A percentile compares a stretch with the other conserved stretches of the same genome.
Evolutionary conservation across 2,888 invertebrate genomes (phyloP).

Genomic region (Cancer borealis): DNA sequence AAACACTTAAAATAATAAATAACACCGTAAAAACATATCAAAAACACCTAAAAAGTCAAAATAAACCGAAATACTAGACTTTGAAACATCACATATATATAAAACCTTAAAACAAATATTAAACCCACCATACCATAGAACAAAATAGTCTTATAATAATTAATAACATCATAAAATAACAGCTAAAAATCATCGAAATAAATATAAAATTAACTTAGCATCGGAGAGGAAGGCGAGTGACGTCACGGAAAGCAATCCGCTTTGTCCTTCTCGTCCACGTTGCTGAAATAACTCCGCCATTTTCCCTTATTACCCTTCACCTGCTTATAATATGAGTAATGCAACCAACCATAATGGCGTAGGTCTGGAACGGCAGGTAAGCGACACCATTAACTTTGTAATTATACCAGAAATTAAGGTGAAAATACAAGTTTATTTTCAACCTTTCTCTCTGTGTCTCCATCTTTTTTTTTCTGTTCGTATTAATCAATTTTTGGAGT

Average conservation of each 20-base stretch:
- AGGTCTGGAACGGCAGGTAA: conserved; percentile 77
- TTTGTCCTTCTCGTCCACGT: conserved; percentile 64
- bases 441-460: background rate
- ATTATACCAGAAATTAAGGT: too few species aligned
- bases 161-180: background rate
- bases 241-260: conserved; percentile 64
- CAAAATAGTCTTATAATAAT: background rate
- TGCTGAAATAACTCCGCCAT: background rate
- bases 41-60: background rate
- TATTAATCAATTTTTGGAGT: background rate
- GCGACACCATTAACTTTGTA: background rate
- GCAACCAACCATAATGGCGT: conserved; percentile 77
- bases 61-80: background rate
- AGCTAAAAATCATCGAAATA: background rate
- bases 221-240: conserved; percentile 37
- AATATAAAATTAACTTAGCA: background rate
- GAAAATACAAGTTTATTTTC: background rate
- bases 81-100: background rate
- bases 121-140: background rate
- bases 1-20: background rate
- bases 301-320: background rate
- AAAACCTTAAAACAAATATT: background rate
- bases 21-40: too few species aligned
- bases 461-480: background rate
- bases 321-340: conserved; percentile 77